Evolutionary conservation across 2,888 invertebrate species (phyloP).

Genomic region (Melieria omissa): DNA sequence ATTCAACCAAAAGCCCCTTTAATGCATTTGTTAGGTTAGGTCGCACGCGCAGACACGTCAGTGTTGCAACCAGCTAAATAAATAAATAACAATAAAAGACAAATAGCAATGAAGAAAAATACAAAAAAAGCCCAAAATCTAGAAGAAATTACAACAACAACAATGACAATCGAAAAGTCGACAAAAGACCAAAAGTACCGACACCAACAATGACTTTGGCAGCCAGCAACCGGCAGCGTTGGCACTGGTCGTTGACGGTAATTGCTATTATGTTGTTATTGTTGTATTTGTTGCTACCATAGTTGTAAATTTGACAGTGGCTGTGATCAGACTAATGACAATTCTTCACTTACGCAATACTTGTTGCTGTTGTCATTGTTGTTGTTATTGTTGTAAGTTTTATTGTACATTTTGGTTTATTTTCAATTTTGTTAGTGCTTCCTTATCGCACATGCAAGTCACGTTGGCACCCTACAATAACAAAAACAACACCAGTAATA

Average conservation of each 20-base stretch:
- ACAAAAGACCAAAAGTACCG: background rate
- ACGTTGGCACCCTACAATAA: constrained; percentile 44
- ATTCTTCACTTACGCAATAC: constrained; percentile 26
- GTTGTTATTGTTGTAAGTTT: background rate
- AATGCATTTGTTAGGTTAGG: constrained; percentile 34
- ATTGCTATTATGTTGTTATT: no score
- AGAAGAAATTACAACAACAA: no score
- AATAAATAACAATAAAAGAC: background rate
- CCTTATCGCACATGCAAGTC: constrained; percentile 49
- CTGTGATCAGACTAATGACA: background rate
- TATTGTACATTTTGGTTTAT: background rate
- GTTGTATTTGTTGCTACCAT: background rate
- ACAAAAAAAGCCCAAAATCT: background rate
- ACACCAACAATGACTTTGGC: background rate
- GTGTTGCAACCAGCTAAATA: background rate
- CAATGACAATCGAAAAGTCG: background rate
- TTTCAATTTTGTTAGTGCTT: background rate
- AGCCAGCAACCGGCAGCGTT: background rate
- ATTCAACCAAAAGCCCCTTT: no score
- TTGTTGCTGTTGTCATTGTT: background rate
- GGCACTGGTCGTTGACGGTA: no score
- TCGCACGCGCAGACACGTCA: background rate
- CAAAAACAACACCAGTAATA: no score
- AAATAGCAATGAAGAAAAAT: background rate
- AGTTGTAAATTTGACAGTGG: no score